Evolutionary conservation across 2,113 vertebrate species (phyloP), one percentile per base, ranked within the genome.

Genomic region (Prunella himalayana): DNA sequence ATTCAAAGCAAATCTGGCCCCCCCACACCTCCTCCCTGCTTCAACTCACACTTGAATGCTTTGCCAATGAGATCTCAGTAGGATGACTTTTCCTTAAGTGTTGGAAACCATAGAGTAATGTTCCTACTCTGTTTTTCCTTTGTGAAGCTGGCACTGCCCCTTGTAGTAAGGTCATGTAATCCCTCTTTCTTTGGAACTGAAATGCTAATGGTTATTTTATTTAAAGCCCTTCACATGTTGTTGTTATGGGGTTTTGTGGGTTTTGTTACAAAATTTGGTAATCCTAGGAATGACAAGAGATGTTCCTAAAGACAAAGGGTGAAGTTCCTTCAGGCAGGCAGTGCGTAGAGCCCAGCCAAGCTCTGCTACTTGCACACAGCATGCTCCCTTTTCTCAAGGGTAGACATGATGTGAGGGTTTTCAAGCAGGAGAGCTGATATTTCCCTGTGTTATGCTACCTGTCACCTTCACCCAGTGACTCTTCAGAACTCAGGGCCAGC

Each of bases 1-100:
- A 93, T 94, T 94, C 72, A 93, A 92, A 95, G 86, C 85, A 92
- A 94, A 93, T 94, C 71, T 94, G 60, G 71, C 71, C 84, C 24
- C 28, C 44, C 28, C 8, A 11, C 7, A 7, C 72, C 56, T 24
- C 72, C 73, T 47, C 54, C 49, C 71, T 49, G 18, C 49, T 91
- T 81, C 1, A 10, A 30, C 53, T 86, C 82, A 83, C 81, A 60
- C 68, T 86, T 63, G 68, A 85, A 44, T 88, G 42, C 51, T 81
- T 78, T 95, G 93, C 86, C 80, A 96, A 13, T 63, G 79, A 25
- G 39, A 93, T 93, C 68, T 82, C 70, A 91, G 37, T 69, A 73
- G 59, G 25, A 78, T 78, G 49, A 54, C 37, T 96, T 81, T 93
- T 90, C 63, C 81, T 94, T 35, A 88, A 82, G 47, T 73, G 33